Percentiles rank a stretch among this genome's conserved stretches.
phyloP scores from a whole-genome alignment of 2,797 vertebrate genomes.

The Valencia hispanica region DNA sequence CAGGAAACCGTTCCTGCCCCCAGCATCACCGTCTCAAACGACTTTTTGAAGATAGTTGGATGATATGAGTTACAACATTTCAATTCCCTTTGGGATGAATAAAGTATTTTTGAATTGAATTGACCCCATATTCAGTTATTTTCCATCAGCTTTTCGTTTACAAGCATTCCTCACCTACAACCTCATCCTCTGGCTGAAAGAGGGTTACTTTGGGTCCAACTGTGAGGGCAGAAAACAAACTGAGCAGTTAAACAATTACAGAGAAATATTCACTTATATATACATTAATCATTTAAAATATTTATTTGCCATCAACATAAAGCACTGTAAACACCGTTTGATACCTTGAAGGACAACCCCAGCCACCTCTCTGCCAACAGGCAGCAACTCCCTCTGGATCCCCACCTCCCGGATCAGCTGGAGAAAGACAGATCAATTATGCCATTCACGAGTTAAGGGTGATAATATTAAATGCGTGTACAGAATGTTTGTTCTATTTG shows the following conservation, averaged over 20 bases:
- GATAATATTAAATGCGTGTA: background rate
- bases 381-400: constrained; percentile 83
- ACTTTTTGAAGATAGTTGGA: too few species aligned
- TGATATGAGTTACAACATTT: too few species aligned
- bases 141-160: background rate
- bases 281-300: background rate
- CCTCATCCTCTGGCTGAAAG: constrained; percentile 92
- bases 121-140: background rate
- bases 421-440: background rate
- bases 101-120: too few species aligned
- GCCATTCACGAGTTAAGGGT: background rate
- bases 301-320: background rate
- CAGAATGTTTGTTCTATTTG: background rate
- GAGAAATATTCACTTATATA: fast-evolving
- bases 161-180: constrained; percentile 86
- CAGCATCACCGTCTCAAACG: too few species aligned
- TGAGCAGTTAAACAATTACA: background rate
- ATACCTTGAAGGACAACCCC: constrained; percentile 91
- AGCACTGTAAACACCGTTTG: background rate
- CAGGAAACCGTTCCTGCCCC: too few species aligned
- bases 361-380: constrained; percentile 92
- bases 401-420: constrained; percentile 88
- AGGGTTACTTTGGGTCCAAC: constrained; percentile 92
- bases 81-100: too few species aligned
- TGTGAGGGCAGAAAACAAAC: constrained; percentile 52